Percentiles rank a stretch among this genome's conserved stretches.
Conservation (phyloP, 2,113 vertebrate genomes). For the Pollachius pollachius region DNA sequence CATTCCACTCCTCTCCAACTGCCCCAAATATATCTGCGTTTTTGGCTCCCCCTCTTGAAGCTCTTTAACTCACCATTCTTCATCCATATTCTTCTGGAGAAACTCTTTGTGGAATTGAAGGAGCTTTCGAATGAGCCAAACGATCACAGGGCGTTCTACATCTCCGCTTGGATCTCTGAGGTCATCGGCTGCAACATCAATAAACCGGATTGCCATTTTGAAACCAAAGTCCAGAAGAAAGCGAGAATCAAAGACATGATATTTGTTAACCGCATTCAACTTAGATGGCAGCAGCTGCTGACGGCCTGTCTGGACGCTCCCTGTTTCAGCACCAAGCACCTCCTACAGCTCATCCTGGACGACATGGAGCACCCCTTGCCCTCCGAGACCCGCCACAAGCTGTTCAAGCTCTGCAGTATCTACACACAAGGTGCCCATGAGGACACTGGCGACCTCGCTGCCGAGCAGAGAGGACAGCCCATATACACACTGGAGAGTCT, state of each 20-base stretch:
- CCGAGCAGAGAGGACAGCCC: constrained; percentile 64
- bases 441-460: constrained; percentile 10
- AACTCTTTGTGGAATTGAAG: constrained; percentile 82
- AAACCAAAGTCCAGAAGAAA: constrained; percentile 63
- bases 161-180: constrained; percentile 87
- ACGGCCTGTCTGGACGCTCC: constrained; percentile 84
- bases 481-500: constrained; percentile 88
- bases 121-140: constrained; percentile 61
- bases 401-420: constrained; percentile 85
- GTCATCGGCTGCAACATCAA: constrained; percentile 80
- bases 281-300: constrained; percentile 85
- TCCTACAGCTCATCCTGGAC: constrained; percentile 85
- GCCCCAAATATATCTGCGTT: constrained; percentile 77
- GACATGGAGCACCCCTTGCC: constrained; percentile 85
- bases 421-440: constrained; percentile 78
- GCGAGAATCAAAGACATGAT: constrained; percentile 73
- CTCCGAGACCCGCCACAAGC: constrained; percentile 75
- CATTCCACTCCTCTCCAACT: constrained; percentile 52
- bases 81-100: constrained; percentile 82
- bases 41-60: constrained; percentile 90
- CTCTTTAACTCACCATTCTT: constrained; percentile 79
- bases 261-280: constrained; percentile 74
- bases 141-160: constrained; percentile 74
- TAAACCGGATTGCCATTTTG: constrained; percentile 57
- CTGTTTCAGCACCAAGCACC: constrained; percentile 81